Percentiles rank a stretch among this genome's conserved stretches.
Evolutionary conservation across 2,113 vertebrate species (phyloP).

Genomic region (Pluvialis apricaria): DNA sequence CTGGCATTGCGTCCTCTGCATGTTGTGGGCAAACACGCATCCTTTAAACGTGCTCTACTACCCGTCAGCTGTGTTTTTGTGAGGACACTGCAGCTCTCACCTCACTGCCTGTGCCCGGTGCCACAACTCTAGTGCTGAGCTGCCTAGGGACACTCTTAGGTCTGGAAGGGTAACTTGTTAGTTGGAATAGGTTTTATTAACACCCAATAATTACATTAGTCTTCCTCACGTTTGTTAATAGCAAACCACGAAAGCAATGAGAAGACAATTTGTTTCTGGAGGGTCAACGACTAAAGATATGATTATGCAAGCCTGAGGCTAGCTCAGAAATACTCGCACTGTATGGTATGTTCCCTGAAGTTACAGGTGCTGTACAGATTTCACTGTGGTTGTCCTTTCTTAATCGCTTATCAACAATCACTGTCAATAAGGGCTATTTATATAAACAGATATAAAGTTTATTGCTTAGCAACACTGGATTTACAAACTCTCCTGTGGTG

Average conservation of each 20-base stretch:
- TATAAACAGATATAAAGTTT: background rate
- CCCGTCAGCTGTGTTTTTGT: background rate
- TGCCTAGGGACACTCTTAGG: background rate
- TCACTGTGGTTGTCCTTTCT: background rate
- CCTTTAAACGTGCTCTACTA: background rate
- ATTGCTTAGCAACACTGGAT: background rate
- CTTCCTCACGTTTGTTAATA: background rate
- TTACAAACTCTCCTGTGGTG: background rate
- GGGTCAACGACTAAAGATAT: background rate
- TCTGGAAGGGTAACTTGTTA: background rate
- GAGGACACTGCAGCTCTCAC: background rate
- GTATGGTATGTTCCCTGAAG: background rate
- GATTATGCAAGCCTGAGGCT: background rate
- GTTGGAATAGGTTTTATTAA: background rate
- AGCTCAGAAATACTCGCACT: background rate
- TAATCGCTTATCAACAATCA: background rate
- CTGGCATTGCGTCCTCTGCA: background rate
- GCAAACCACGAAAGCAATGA: background rate
- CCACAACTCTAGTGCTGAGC: background rate
- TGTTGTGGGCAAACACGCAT: background rate
- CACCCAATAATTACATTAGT: background rate
- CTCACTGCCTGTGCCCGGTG: background rate
- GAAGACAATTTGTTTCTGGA: background rate
- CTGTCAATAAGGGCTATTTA: background rate
- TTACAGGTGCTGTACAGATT: background rate